These are phyloP conservation scores for Fukomys damarensis DNA, from an alignment of 2,113 vertebrate species.

Conservation along the genomic window DNA sequence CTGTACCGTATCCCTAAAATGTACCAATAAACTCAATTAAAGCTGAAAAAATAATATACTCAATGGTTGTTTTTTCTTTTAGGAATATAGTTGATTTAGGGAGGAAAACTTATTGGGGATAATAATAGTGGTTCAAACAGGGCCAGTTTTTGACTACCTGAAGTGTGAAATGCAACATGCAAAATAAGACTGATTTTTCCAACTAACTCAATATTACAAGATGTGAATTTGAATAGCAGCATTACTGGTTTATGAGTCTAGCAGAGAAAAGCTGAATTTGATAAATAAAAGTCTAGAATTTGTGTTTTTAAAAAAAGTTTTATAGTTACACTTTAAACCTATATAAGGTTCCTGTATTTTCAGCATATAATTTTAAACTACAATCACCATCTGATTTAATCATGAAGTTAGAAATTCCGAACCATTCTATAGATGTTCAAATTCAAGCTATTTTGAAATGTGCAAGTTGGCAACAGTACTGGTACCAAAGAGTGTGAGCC, in stretches of 20 bases:
- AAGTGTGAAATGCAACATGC: background rate
- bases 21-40: too few relatives aligned
- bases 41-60: too few relatives aligned
- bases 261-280: slow-evolving; percentile 16
- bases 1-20: too few relatives aligned
- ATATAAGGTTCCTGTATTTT: slow-evolving; percentile 62
- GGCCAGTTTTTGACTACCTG: slow-evolving; percentile 22
- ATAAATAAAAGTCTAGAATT: slow-evolving; percentile 51
- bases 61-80: too few relatives aligned
- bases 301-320: slow-evolving; percentile 52
- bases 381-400: slow-evolving; percentile 75
- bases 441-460: too few relatives aligned
- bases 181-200: too few relatives aligned
- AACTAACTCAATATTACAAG: slow-evolving; percentile 56
- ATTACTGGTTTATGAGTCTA: too few relatives aligned
- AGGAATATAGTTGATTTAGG: too few relatives aligned
- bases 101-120: slow-evolving; percentile 37
- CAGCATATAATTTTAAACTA: slow-evolving; percentile 80
- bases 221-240: slow-evolving; percentile 48
- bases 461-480: too few relatives aligned
- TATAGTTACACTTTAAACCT: slow-evolving; percentile 68
- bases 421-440: slow-evolving; percentile 70
- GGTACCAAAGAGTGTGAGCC: slow-evolving; percentile 79
- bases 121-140: background rate
- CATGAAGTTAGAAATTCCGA: slow-evolving; percentile 80